Conservation (phyloP, 2,888 invertebrate genomes). For the Aquatica leii region DNA sequence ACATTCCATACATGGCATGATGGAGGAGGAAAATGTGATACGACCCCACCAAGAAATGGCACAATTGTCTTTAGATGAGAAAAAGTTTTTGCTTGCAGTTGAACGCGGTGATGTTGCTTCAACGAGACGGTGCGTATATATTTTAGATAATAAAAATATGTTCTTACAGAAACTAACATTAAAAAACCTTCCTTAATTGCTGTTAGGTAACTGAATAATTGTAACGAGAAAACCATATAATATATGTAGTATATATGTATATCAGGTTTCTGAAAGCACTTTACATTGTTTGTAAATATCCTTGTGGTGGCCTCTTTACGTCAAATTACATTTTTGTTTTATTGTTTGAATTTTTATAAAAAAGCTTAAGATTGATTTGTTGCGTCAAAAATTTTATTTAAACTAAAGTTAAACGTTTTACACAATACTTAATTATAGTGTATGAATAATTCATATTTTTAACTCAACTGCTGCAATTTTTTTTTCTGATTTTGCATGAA, state of each 20-base stretch:
- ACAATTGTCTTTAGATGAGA: slow-evolving; percentile 85
- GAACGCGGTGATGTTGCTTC: slow-evolving; percentile 97
- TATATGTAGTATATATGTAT: no score
- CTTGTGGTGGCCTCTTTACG: slow-evolving; percentile 17
- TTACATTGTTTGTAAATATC: slow-evolving; percentile 18
- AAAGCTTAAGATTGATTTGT: no score
- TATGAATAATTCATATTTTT: no score
- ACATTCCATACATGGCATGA: slow-evolving; percentile 92
- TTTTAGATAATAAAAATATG: neutral
- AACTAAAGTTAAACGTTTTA: no score
- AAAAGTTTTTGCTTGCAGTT: slow-evolving; percentile 93
- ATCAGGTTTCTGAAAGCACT: slow-evolving; percentile 15
- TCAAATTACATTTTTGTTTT: slow-evolving; percentile 29
- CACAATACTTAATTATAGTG: no score
- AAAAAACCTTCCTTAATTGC: no score
- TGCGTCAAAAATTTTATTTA: no score
- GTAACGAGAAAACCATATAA: no score
- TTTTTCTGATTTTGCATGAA: no score
- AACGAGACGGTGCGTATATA: slow-evolving; percentile 74
- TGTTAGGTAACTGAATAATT: no score
- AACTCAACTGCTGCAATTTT: no score
- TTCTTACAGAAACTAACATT: neutral
- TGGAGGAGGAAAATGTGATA: slow-evolving; percentile 89
- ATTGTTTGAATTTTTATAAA: slow-evolving; percentile 28
- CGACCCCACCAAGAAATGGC: slow-evolving; percentile 90